Evolutionary conservation across 2,888 invertebrate species (phyloP), one percentile per base, ranked within the genome.

Genomic region (Abrostola triplasia): DNA sequence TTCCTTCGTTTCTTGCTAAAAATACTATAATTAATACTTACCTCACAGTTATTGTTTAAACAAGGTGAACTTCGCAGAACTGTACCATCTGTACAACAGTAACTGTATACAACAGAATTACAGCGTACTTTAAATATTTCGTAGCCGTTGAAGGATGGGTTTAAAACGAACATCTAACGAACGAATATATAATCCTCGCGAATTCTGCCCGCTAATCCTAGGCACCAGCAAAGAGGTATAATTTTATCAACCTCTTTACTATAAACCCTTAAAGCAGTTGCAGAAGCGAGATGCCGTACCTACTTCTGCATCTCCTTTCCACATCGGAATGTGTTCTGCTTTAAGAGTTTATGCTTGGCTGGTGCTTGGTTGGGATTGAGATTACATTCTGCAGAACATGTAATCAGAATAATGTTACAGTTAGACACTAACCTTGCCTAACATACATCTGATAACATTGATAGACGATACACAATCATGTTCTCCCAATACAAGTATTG

Each of bases 331-430:
- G 4, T 24, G 24, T 24, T 4, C 24, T 24, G 24, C 24, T 24
- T 24, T 4, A 24, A 24, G 24, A 24, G 24, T 24, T 1, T 24
- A 24, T 2, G 24, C 24, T n/a, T 2, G 24, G 24, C 24, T 24
- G 42, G 54, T 51, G 59, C 53, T 62, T 49, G 24, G 67, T 65
- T 56, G 59, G 62, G 57, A 67, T 60, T 54, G 42, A 59, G 38
- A 48, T 66, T 62, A 61, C 47, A 64, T 61, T 67, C 57, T 40
- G 35, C 62, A 64, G 63, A 67, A 62, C 57, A 51, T 55, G 24
- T 40, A 38, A 48, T 42, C 65, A 59, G 56, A 55, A 52, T 61
- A 68, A 61, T 52, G 62, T 58, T 56, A 65, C 77, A 70, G 58
- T 67, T 78, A 54, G 52, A 47, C 44, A 24, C 44, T 47, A 24